Conservation (phyloP, 2,888 invertebrate genomes). For the Caenorhabditis afra region DNA sequence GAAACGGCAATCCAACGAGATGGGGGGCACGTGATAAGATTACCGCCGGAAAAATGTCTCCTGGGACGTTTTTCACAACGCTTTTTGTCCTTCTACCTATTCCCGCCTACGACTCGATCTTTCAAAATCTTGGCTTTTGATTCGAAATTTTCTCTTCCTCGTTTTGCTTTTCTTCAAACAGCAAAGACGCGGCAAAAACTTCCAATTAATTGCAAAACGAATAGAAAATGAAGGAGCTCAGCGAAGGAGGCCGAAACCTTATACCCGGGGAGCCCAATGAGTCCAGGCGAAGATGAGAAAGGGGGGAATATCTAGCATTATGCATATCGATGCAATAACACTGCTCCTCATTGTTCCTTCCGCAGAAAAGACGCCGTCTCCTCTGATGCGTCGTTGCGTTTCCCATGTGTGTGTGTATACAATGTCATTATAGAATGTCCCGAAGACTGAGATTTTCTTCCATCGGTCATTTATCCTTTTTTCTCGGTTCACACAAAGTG, state of each 20-base stretch:
- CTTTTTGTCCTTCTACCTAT: slow-evolving; percentile 39
- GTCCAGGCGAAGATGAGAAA: not conserved
- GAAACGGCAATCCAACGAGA: slow-evolving; percentile 31
- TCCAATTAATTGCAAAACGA: slow-evolving; percentile 53
- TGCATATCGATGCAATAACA: slow-evolving; percentile 18
- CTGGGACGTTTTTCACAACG: slow-evolving; percentile 22
- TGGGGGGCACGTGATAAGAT: slow-evolving; percentile 51
- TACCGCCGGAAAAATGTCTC: slow-evolving; percentile 29
- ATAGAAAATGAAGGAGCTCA: slow-evolving; percentile 43
- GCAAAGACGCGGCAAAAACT: slow-evolving; percentile 19
- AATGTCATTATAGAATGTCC: slow-evolving; percentile 45
- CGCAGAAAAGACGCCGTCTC: not conserved
- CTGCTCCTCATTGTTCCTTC: slow-evolving; percentile 34
- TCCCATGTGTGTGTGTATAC: slow-evolving; percentile 40
- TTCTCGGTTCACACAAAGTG: slow-evolving; percentile 9
- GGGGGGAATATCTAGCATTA: slow-evolving; percentile 31
- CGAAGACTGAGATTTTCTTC: slow-evolving; percentile 6
- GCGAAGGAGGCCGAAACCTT: slow-evolving; percentile 40
- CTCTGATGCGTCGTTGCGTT: slow-evolving; percentile 10
- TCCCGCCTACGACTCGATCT: slow-evolving; percentile 6
- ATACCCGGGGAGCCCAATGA: slow-evolving; percentile 26
- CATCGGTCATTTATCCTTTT: slow-evolving; percentile 25
- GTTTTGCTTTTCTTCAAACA: not conserved
- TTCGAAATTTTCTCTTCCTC: slow-evolving; percentile 16
- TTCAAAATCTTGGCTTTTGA: slow-evolving; percentile 38